Percentiles rank a stretch among this genome's conserved stretches.
Evolutionary conservation across 2,888 invertebrate species (phyloP).

Genomic region (Lymantria monacha): DNA sequence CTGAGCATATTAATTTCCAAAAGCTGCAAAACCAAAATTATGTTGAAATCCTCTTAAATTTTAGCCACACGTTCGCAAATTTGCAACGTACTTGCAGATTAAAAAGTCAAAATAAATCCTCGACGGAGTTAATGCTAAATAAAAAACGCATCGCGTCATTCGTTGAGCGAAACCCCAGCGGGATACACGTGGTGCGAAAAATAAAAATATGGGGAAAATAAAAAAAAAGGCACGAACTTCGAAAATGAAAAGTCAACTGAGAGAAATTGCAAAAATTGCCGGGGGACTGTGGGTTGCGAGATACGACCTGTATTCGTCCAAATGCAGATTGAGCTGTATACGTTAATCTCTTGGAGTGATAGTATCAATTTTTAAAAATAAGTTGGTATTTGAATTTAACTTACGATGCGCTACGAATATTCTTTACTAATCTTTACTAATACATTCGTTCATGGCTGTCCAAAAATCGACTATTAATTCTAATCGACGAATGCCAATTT

Average conservation of each 20-base stretch:
- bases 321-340: too few relatives aligned
- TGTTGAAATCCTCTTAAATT: too few relatives aligned
- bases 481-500: too few relatives aligned
- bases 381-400: too few relatives aligned
- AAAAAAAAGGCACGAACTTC: conserved; percentile 29
- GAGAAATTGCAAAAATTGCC: conserved; percentile 65
- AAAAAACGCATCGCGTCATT: conserved; percentile 42
- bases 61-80: background rate
- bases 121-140: conserved; percentile 26
- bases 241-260: conserved; percentile 54
- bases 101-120: conserved; percentile 2
- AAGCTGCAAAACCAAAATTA: too few relatives aligned
- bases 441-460: too few relatives aligned
- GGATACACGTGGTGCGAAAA: conserved; percentile 26
- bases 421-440: too few relatives aligned
- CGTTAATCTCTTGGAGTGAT: too few relatives aligned
- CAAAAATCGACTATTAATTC: too few relatives aligned
- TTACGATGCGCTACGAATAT: too few relatives aligned
- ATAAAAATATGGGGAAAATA: conserved; percentile 32
- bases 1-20: too few relatives aligned
- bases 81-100: background rate
- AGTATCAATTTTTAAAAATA: too few relatives aligned
- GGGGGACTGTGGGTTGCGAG: conserved; percentile 44
- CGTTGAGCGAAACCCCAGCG: conserved; percentile 40
- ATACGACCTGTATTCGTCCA: background rate